These are phyloP conservation scores for Lampris incognitus DNA, from an alignment of 2,113 vertebrate genomes.

Conservation along the genomic window DNA sequence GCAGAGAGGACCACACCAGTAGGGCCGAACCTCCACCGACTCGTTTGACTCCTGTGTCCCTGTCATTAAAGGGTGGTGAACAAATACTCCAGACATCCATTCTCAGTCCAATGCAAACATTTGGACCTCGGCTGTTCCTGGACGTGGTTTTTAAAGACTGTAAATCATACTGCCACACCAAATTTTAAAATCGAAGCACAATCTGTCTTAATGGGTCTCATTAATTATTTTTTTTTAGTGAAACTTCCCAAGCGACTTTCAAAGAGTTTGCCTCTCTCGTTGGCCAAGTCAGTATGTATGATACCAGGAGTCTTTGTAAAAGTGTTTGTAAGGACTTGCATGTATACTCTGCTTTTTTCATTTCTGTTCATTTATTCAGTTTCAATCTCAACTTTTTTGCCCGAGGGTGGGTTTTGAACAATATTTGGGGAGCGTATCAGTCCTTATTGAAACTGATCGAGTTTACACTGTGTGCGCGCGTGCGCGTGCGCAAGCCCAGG, in stretches of 20 bases:
- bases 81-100: constrained; percentile 4
- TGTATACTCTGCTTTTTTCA: constrained; percentile 72
- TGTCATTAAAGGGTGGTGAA: not conserved
- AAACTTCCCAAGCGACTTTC: constrained; percentile 67
- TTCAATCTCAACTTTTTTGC: constrained; percentile 62
- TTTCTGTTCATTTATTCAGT: constrained; percentile 64
- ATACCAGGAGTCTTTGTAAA: constrained; percentile 62
- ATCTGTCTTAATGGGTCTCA: constrained; percentile 66
- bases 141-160: not conserved
- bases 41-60: not conserved
- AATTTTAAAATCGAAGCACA: constrained; percentile 72
- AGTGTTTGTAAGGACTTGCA: constrained; percentile 78
- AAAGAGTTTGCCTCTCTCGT: constrained; percentile 58
- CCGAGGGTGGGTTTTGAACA: constrained; percentile 58
- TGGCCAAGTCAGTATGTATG: constrained; percentile 76
- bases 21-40: no score
- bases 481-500: constrained; percentile 55
- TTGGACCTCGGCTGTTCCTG: not conserved
- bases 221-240: constrained; percentile 57
- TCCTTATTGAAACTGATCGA: constrained; percentile 68
- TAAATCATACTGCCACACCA: constrained; percentile 36
- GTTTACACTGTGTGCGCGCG: constrained; percentile 66
- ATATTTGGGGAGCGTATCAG: constrained; percentile 63
- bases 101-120: not conserved
- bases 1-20: no score